A percentile compares a stretch with the other conserved stretches of the same genome.
Conservation (phyloP, 2,113 vertebrate species). For the Thomomys bottae region DNA sequence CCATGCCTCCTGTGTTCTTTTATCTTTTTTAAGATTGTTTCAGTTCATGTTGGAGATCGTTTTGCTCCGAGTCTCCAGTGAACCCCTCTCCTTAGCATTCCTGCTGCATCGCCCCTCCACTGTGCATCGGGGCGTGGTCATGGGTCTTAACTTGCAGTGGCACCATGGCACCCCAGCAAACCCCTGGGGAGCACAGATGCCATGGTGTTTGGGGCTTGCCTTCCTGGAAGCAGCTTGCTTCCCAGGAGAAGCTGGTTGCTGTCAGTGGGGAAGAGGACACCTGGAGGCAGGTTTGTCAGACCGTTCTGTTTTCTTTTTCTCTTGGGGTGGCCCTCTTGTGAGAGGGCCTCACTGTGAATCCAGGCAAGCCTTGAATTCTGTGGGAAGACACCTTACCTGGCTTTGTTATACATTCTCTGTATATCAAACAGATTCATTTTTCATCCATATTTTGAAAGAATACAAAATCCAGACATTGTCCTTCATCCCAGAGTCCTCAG, state of each 20-base stretch:
- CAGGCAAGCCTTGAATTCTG: neutral
- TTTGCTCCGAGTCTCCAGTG: no score
- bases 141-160: neutral
- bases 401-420: neutral
- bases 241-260: neutral
- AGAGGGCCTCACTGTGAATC: no score
- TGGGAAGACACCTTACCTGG: neutral
- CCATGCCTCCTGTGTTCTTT: no score
- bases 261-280: rapidly evolving
- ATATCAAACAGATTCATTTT: neutral
- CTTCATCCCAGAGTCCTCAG: neutral
- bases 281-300: neutral
- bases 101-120: no score
- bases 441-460: neutral
- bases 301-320: no score
- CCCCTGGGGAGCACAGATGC: no score
- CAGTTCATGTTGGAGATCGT: no score
- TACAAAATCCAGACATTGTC: neutral
- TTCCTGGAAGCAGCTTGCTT: neutral
- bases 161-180: neutral
- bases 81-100: no score
- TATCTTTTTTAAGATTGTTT: no score
- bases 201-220: neutral
- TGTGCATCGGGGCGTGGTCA: neutral
- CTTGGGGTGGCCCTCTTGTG: no score